Percentiles rank a stretch among this genome's conserved stretches.
These are phyloP conservation scores for Nematostella vectensis DNA, from an alignment of 92 coral and sea anemone genomes.

Conservation along the genomic window DNA sequence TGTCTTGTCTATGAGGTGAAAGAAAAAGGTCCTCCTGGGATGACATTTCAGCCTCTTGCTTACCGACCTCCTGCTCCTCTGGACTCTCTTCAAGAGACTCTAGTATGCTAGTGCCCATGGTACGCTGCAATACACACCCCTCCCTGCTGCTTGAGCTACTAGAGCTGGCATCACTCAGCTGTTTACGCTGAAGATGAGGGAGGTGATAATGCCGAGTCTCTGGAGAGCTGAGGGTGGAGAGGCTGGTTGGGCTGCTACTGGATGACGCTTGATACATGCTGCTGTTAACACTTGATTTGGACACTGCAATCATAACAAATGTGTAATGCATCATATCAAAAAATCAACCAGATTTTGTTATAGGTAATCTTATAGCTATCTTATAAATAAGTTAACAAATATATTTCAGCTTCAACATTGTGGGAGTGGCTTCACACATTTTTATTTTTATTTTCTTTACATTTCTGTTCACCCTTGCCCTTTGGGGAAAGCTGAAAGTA, in stretches of 20 bases:
- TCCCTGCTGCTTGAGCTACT: slow-evolving; percentile 45
- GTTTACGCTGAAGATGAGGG: slow-evolving; percentile 20
- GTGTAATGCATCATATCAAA: no score
- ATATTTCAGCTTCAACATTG: no score
- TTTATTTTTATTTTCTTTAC: no score
- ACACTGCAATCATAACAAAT: slow-evolving; percentile 9
- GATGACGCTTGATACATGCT: slow-evolving; percentile 50
- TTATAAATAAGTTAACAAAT: no score
- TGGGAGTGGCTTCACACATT: no score
- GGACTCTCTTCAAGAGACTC: slow-evolving; percentile 7
- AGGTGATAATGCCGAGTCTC: slow-evolving; percentile 3
- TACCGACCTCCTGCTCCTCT: slow-evolving; percentile 10
- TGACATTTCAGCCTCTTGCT: slow-evolving; percentile 29
- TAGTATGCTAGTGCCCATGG: slow-evolving; percentile 6
- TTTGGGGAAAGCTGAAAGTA: no score
- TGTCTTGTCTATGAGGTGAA: slow-evolving; percentile 6
- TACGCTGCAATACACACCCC: slow-evolving; percentile 2
- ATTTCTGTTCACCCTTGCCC: no score
- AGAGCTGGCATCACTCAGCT: slow-evolving; percentile 44
- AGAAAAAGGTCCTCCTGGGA: slow-evolving; percentile 65
- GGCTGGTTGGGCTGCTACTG: slow-evolving; percentile 37
- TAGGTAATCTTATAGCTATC: no score
- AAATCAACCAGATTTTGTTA: no score
- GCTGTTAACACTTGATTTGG: slow-evolving; percentile 27
- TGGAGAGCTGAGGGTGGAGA: slow-evolving; percentile 29